A percentile compares a stretch with the other conserved stretches of the same genome.
Conservation (phyloP, 2,113 vertebrate species). For the Girardinichthys multiradiatus region DNA sequence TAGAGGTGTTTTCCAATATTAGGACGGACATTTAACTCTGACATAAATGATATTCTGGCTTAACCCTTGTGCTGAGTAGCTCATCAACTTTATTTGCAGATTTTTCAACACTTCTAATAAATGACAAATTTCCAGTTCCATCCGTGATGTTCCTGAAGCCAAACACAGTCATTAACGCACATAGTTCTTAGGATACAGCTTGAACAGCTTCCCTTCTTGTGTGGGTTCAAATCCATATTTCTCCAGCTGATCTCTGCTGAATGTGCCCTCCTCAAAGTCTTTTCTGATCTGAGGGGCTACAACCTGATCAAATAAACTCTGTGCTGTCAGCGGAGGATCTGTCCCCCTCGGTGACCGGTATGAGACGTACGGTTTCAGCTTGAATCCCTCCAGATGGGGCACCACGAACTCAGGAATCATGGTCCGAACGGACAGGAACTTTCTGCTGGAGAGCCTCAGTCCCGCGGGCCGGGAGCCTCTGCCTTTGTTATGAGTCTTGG, state of each 20-base stretch:
- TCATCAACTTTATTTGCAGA: not conserved
- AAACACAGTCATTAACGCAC: slow-evolving; percentile 76
- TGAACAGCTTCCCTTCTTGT: slow-evolving; percentile 91
- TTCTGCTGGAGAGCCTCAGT: slow-evolving; percentile 70
- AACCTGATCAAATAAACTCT: slow-evolving; percentile 81
- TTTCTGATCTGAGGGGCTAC: slow-evolving; percentile 85
- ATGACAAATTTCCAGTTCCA: not conserved
- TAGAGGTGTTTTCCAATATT: too few relatives aligned
- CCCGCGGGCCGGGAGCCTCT: slow-evolving; percentile 83
- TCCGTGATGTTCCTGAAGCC: not conserved
- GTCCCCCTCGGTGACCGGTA: slow-evolving; percentile 82
- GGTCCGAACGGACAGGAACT: slow-evolving; percentile 81
- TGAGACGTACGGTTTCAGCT: slow-evolving; percentile 91
- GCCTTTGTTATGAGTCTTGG: slow-evolving; percentile 83
- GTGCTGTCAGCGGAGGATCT: slow-evolving; percentile 80
- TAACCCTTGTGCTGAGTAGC: not conserved
- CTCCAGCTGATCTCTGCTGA: slow-evolving; percentile 79
- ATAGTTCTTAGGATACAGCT: slow-evolving; percentile 92
- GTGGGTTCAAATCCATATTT: slow-evolving; percentile 91
- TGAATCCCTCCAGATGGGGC: slow-evolving; percentile 88
- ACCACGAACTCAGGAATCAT: slow-evolving; percentile 92
- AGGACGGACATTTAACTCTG: too few relatives aligned
- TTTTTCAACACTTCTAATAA: not conserved
- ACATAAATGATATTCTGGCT: too few relatives aligned
- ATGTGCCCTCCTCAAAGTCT: slow-evolving; percentile 83